Conservation (phyloP, 2,888 invertebrate genomes). For the Sarcophaga caerulescens region DNA sequence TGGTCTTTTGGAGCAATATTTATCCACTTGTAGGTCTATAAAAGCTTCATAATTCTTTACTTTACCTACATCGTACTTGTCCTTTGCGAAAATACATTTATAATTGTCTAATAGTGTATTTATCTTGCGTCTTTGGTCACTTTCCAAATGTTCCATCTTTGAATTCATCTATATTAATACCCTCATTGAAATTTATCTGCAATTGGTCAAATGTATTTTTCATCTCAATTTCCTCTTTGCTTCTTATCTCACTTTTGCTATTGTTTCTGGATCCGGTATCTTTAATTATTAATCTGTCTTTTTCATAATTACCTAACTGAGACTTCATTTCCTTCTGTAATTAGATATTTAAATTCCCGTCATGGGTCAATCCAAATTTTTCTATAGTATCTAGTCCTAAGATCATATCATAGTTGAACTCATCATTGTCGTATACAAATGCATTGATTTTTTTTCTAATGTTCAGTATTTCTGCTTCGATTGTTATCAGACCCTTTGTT, state of each 20-base stretch:
- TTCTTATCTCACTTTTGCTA: no score
- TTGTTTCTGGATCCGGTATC: no score
- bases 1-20: conserved; percentile 40
- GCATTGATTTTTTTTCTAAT: background rate
- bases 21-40: conserved; percentile 56
- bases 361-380: conserved; percentile 47
- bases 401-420: conserved; percentile 35
- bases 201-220: background rate
- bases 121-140: background rate
- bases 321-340: background rate
- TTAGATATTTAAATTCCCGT: conserved; percentile 44
- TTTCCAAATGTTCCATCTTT: background rate
- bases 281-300: no score
- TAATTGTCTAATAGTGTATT: conserved; percentile 68
- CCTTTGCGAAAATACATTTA: conserved; percentile 70
- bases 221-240: no score
- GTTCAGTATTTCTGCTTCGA: no score
- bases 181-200: conserved; percentile 60
- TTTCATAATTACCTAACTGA: no score
- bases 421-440: conserved; percentile 13
- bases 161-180: conserved; percentile 33
- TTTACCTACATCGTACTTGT: conserved; percentile 71
- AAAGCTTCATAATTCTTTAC: conserved; percentile 71
- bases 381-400: conserved; percentile 54
- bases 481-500: no score